Conservation (phyloP, 2,797 vertebrate species). For the Choloepus didactylus region DNA sequence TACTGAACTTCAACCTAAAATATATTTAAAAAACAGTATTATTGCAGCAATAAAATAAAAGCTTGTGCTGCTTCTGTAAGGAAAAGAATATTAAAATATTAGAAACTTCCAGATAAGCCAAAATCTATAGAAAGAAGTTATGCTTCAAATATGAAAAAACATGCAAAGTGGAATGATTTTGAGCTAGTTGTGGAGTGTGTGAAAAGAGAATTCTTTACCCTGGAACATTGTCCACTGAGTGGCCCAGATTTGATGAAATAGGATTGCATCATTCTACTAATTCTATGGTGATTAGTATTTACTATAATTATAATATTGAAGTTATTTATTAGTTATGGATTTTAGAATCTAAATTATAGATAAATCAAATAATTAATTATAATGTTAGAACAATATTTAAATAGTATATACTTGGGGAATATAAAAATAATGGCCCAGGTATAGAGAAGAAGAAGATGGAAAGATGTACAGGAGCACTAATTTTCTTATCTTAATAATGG, state of each 20-base stretch:
- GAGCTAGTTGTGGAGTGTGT: not conserved
- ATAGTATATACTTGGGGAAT: not conserved
- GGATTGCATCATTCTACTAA: not conserved
- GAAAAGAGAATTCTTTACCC: not conserved
- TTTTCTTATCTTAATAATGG: conserved; percentile 33
- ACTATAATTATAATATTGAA: not conserved
- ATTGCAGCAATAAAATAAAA: not conserved
- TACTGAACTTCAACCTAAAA: not conserved
- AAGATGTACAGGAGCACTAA: not conserved
- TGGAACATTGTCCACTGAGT: not conserved
- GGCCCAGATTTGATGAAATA: not conserved
- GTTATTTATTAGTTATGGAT: not conserved
- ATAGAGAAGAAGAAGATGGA: not conserved
- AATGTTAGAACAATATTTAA: not conserved
- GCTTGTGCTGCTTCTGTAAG: not conserved
- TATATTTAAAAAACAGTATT: not conserved
- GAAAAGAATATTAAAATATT: conserved; percentile 11
- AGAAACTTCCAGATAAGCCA: conserved; percentile 1
- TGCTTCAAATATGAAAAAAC: not conserved
- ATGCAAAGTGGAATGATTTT: not conserved
- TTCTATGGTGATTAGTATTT: not conserved
- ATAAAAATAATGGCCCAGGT: not conserved
- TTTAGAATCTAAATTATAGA: not conserved
- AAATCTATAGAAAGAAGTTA: not conserved
- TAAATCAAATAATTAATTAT: conserved; percentile 4